Evolutionary conservation across 1,140 invertebrate genomes (phyloP), one percentile per base, ranked within the genome.

Genomic region (Pseudomyrmex sp.): DNA sequence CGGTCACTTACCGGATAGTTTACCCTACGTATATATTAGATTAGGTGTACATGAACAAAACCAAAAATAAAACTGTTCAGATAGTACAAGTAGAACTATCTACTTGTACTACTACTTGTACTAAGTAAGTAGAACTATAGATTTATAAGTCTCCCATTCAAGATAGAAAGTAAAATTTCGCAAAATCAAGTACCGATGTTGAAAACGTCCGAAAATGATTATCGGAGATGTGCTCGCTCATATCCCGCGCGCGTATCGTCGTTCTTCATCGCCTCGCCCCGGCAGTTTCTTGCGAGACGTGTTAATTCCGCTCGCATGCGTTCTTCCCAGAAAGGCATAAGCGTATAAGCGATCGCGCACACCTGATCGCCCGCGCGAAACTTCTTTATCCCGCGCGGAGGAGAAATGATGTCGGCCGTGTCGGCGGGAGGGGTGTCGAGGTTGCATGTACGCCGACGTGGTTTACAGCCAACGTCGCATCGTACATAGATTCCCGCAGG

Each of bases 391-490:
- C 75, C 76, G 75, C 75, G 12, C 62, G 62, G 52, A 52, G 44
- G 13, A 80, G 76, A 80, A 72, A 80, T 61, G 54, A 80, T 80
- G 76, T 72, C 54, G 44, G 52, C 52, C 54, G 76, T 69, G 54
- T 79, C 76, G 66, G 76, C 52, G 66, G 66, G 76, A 61, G 62
- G 63, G 62, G 73, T 58, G 82, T 63, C 59, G 20, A 62, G 46
- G 52, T 68, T 66, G 82, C 73, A 58, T 83, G 73, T 77, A 68
- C 59, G 73, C 7, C 52, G 73, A 65, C 70, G 73, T 76, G 23
- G 50, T 83, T 83, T 83, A 83, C 82, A 83, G 62, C 70, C 82
- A 62, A 65, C 59, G 70, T 82, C 69, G 70, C 26, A 50, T 82
- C 73, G 48, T 76, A 76, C 72, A 63, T 76, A 46, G 82, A 77